A percentile compares a stretch with the other conserved stretches of the same genome.
These are phyloP conservation scores for Maniola jurtina DNA, from an alignment of 1,140 invertebrate genomes.

Conservation along the genomic window DNA sequence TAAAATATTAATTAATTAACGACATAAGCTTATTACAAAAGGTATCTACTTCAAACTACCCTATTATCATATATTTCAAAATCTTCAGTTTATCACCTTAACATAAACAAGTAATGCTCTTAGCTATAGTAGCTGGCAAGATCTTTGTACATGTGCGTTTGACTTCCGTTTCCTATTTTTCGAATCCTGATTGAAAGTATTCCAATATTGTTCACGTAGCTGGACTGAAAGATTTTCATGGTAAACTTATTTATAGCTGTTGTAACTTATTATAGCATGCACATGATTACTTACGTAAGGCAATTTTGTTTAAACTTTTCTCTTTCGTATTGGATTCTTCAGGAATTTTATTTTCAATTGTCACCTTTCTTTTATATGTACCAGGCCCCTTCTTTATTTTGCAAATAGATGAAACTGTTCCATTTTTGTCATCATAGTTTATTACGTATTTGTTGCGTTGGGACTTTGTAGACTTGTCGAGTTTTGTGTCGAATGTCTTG, in stretches of 20 bases:
- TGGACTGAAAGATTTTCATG: slow-evolving; percentile 72
- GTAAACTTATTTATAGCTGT: slow-evolving; percentile 47
- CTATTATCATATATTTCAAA: neutral
- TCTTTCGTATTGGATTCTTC: slow-evolving; percentile 46
- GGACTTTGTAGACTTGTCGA: slow-evolving; percentile 36
- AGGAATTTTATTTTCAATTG: slow-evolving; percentile 46
- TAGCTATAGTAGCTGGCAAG: slow-evolving; percentile 67
- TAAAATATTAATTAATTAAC: slow-evolving; percentile 29
- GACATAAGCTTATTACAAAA: slow-evolving; percentile 3
- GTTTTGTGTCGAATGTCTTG: slow-evolving; percentile 29
- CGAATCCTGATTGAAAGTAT: slow-evolving; percentile 41
- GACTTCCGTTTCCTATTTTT: slow-evolving; percentile 48
- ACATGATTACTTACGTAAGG: slow-evolving; percentile 70
- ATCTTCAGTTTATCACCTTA: slow-evolving; percentile 1
- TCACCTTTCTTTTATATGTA: slow-evolving; percentile 49
- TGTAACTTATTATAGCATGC: slow-evolving; percentile 60
- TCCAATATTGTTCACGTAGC: slow-evolving; percentile 51
- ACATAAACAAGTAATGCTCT: slow-evolving; percentile 14
- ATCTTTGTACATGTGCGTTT: slow-evolving; percentile 51
- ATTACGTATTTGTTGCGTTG: slow-evolving; percentile 65
- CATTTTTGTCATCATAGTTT: slow-evolving; percentile 74
- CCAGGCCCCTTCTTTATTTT: slow-evolving; percentile 54
- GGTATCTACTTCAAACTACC: neutral
- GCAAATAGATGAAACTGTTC: slow-evolving; percentile 67
- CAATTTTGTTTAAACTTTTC: slow-evolving; percentile 54